Conservation (phyloP, 1,140 invertebrate genomes). For the Anoplophora glabripennis region DNA sequence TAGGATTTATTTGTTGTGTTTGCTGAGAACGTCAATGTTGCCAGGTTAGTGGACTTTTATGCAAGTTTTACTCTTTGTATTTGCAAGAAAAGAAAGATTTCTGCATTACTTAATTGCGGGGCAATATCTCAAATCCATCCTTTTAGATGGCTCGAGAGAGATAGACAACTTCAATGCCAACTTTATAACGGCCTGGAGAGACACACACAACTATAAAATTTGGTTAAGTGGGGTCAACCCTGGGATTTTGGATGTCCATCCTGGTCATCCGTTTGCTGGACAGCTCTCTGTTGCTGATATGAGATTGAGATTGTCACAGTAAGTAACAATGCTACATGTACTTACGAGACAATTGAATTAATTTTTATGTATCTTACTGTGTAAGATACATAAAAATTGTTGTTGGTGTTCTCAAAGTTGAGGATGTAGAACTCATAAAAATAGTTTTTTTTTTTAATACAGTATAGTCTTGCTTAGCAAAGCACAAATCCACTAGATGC, state of each 20-base stretch:
- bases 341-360: too few species aligned
- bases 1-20: conserved; percentile 83
- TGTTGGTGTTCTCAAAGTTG: too few species aligned
- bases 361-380: too few species aligned
- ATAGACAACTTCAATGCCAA: conserved; percentile 84
- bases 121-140: too few species aligned
- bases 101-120: neutral
- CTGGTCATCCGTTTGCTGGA: conserved; percentile 88
- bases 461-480: too few species aligned
- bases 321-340: too few species aligned
- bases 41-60: conserved; percentile 57
- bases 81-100: too few species aligned
- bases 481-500: too few species aligned
- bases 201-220: conserved; percentile 83
- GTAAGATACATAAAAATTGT: too few species aligned
- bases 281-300: conserved; percentile 92
- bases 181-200: conserved; percentile 83
- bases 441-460: too few species aligned
- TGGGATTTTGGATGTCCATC: conserved; percentile 62
- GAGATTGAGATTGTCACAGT: conserved; percentile 88
- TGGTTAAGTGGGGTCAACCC: conserved; percentile 71
- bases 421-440: too few species aligned
- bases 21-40: conserved; percentile 78
- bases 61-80: too few species aligned
- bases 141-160: conserved; percentile 69